These are phyloP conservation scores for Neuroscelio doddi DNA, from an alignment of 2,888 invertebrate genomes.

Conservation along the genomic window DNA sequence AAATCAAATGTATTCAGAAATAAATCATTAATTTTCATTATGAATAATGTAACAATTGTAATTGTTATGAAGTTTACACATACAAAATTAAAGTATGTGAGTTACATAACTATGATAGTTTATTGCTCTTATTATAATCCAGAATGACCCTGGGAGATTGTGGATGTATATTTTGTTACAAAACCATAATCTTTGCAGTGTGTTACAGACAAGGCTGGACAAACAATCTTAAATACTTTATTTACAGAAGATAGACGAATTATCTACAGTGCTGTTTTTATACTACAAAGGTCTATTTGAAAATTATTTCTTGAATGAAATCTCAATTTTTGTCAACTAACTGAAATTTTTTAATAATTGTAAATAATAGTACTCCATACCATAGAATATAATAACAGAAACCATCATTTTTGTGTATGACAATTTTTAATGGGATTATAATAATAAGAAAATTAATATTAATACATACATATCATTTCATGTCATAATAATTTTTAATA, in stretches of 20 bases:
- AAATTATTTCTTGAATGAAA: too few relatives aligned
- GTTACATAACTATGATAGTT: constrained; percentile 2
- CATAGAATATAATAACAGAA: too few relatives aligned
- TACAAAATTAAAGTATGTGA: constrained; percentile 17
- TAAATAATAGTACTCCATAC: too few relatives aligned
- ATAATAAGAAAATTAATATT: too few relatives aligned
- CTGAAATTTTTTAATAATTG: too few relatives aligned
- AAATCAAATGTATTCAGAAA: constrained; percentile 1
- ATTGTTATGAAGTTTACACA: constrained; percentile 16
- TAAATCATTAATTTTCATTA: constrained; percentile 11
- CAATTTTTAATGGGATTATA: too few relatives aligned
- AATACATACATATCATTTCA: too few relatives aligned
- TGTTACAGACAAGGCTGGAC: constrained; percentile 9
- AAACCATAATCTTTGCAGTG: constrained; percentile 11
- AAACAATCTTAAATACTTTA: constrained; percentile 10
- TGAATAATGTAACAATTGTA: constrained; percentile 9
- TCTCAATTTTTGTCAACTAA: too few relatives aligned
- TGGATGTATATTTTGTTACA: constrained; percentile 8
- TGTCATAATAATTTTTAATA: too few relatives aligned
- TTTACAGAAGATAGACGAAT: constrained; percentile 11
- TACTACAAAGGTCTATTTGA: too few relatives aligned
- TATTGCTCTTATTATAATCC: constrained; percentile 28
- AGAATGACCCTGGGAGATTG: constrained; percentile 6
- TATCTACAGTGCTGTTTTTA: neutral
- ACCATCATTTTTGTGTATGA: too few relatives aligned